Percentiles rank a stretch among this genome's conserved stretches.
phyloP scores from a whole-genome alignment of 2,888 invertebrate species.

The Andricus curvator region DNA sequence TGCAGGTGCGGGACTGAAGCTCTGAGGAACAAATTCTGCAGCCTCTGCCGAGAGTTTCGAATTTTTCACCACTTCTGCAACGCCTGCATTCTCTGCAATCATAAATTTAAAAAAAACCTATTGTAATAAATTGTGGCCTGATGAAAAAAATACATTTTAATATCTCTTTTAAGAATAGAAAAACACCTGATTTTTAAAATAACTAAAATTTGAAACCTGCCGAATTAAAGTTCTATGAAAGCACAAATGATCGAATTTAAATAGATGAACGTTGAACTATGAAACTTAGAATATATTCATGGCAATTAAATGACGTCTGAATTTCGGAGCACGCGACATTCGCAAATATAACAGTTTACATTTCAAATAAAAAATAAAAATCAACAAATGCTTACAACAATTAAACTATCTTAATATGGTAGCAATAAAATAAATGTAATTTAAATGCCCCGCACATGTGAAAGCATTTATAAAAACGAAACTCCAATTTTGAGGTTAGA shows the following conservation, averaged over 20 bases:
- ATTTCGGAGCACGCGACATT: background rate
- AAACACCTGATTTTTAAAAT: background rate
- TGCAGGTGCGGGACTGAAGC: constrained; percentile 42
- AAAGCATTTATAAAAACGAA: background rate
- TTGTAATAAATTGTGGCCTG: background rate
- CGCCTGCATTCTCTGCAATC: constrained; percentile 29
- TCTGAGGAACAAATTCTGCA: constrained; percentile 71
- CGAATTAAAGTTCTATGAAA: background rate
- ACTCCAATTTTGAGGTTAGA: constrained; percentile 5
- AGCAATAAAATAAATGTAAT: no score
- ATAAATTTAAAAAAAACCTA: background rate
- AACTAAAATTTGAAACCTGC: background rate
- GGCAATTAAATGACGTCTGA: background rate
- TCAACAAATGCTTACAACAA: no score
- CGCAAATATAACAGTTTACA: no score
- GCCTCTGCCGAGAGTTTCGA: constrained; percentile 69
- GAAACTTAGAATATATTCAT: background rate
- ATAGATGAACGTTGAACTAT: background rate
- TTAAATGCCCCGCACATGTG: no score
- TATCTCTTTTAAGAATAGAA: no score
- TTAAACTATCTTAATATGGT: no score
- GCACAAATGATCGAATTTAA: background rate
- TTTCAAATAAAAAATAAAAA: no score
- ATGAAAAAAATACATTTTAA: background rate
- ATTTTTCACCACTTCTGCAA: constrained; percentile 62